Percentiles rank a stretch among this genome's conserved stretches.
phyloP scores from a whole-genome alignment of 1,140 invertebrate genomes.

The Camponotus floridanus region DNA sequence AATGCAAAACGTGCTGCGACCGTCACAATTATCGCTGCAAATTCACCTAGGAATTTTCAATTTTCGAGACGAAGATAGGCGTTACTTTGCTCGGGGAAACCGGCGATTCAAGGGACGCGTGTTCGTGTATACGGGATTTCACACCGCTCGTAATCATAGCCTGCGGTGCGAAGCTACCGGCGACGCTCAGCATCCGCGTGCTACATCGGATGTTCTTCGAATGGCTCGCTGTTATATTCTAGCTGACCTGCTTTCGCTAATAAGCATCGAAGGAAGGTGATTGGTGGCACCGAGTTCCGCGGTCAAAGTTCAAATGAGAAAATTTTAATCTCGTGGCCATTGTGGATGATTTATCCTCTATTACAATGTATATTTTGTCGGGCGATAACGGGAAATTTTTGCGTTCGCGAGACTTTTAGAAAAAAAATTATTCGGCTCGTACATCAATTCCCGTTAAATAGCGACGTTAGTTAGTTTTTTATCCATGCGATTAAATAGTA shows the following conservation, averaged over 20 bases:
- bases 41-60: conserved; percentile 55
- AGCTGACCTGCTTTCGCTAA: conserved; percentile 54
- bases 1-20: background rate
- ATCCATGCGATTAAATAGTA: background rate
- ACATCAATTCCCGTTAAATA: background rate
- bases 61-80: conserved; percentile 38
- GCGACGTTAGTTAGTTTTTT: background rate
- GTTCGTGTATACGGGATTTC: conserved; percentile 55
- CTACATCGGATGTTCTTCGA: conserved; percentile 12
- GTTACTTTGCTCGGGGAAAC: conserved; percentile 20
- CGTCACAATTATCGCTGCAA: background rate
- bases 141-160: conserved; percentile 62
- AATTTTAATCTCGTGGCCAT: conserved; percentile 30
- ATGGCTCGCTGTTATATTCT: background rate
- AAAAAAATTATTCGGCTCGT: background rate
- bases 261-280: conserved; percentile 36
- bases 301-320: conserved; percentile 56
- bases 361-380: background rate
- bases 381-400: conserved; percentile 12
- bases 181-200: conserved; percentile 31
- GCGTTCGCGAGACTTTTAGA: background rate
- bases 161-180: conserved; percentile 35
- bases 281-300: conserved; percentile 11
- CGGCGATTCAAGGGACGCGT: conserved; percentile 36
- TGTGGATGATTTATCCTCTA: background rate